These are phyloP conservation scores for Varanus komodoensis DNA, from an alignment of 2,113 vertebrate species.

Conservation along the genomic window DNA sequence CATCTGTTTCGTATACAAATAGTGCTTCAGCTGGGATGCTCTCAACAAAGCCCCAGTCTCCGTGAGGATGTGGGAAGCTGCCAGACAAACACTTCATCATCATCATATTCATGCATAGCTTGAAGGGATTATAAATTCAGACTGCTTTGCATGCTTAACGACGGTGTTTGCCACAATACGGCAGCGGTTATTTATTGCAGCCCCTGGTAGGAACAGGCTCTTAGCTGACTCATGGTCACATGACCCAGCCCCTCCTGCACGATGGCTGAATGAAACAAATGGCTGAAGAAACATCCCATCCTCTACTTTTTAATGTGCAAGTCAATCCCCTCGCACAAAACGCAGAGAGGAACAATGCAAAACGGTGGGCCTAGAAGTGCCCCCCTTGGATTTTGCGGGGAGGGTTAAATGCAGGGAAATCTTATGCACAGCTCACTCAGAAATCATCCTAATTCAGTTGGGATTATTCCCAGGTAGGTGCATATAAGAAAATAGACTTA, in stretches of 20 bases:
- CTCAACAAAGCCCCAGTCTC: constrained; percentile 61
- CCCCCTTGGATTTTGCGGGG: neutral
- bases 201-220: constrained; percentile 51
- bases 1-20: constrained; percentile 57
- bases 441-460: neutral
- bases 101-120: constrained; percentile 58
- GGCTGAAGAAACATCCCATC: constrained; percentile 55
- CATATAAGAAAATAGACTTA: no score
- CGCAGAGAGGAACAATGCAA: constrained; percentile 21
- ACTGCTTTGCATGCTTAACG: constrained; percentile 52
- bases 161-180: constrained; percentile 43
- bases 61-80: constrained; percentile 64
- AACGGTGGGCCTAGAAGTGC: constrained; percentile 18
- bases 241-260: constrained; percentile 45
- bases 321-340: neutral
- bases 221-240: constrained; percentile 42
- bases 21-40: constrained; percentile 54
- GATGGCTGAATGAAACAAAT: constrained; percentile 30
- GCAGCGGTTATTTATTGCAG: constrained; percentile 51
- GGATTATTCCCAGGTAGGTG: no score
- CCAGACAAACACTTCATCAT: constrained; percentile 64
- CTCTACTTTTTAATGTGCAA: constrained; percentile 15
- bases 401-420: neutral
- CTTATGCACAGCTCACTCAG: neutral
- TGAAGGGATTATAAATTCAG: constrained; percentile 54